These are phyloP conservation scores for Galaxea fascicularis DNA, from an alignment of 92 coral and sea anemone genomes.

Conservation along the genomic window DNA sequence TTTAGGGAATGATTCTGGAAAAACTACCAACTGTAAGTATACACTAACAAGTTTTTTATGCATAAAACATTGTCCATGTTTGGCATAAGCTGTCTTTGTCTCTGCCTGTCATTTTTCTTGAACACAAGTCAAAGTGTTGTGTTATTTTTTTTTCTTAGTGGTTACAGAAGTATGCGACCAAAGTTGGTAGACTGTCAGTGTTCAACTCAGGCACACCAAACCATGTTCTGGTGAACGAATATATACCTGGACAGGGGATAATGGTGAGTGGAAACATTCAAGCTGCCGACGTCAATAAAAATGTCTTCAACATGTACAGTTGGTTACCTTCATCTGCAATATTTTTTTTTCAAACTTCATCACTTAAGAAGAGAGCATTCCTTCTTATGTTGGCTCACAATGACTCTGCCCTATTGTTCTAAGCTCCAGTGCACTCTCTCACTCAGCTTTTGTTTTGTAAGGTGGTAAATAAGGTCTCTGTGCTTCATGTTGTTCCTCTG, in stretches of 20 bases:
- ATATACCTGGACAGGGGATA: conserved; percentile 96
- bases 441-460: no score
- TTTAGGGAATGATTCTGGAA: conserved; percentile 89
- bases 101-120: not conserved
- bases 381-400: no score
- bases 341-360: no score
- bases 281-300: not conserved
- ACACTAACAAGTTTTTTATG: not conserved
- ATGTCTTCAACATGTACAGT: not conserved
- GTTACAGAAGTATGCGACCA: conserved; percentile 74
- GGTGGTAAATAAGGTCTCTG: no score
- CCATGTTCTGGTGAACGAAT: conserved; percentile 96
- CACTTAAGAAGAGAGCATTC: no score
- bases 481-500: no score
- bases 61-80: not conserved
- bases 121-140: not conserved
- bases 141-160: conserved; percentile 64
- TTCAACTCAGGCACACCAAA: conserved; percentile 83
- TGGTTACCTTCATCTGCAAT: no score
- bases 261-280: conserved; percentile 67
- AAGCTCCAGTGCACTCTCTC: no score
- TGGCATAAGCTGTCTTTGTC: not conserved
- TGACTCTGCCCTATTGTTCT: no score
- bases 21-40: conserved; percentile 82
- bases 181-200: conserved; percentile 74